Conservation (phyloP, 2,113 vertebrate genomes). For the Apodemus sylvaticus region DNA sequence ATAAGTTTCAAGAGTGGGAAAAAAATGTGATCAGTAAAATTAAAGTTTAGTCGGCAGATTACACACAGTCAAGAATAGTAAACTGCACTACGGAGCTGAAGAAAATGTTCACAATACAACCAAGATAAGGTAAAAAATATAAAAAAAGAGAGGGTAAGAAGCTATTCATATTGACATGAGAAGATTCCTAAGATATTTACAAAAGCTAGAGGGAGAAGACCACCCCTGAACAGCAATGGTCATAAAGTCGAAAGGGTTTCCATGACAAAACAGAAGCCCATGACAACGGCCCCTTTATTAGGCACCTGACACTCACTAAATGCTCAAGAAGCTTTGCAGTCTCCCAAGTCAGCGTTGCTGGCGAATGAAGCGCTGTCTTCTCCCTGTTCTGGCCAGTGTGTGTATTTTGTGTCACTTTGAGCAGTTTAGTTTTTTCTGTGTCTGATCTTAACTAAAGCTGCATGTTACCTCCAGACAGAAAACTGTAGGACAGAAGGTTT, state of each 20-base stretch:
- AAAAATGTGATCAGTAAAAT: neutral
- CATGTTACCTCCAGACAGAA: conserved; percentile 24
- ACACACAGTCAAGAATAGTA: neutral
- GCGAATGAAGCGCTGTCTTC: neutral
- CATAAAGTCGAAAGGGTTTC: neutral
- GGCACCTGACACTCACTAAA: neutral
- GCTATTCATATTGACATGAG: neutral
- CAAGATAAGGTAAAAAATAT: neutral
- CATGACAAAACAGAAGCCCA: neutral
- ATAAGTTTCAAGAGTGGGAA: neutral
- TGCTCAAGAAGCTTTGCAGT: neutral
- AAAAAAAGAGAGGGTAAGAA: neutral
- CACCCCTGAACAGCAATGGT: neutral
- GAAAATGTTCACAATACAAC: neutral
- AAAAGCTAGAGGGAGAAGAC: neutral
- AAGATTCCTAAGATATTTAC: neutral
- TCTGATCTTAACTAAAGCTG: conserved; percentile 4
- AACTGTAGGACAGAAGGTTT: conserved; percentile 7
- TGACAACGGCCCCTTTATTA: neutral
- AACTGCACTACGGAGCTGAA: neutral
- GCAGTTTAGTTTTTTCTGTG: neutral
- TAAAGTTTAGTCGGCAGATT: neutral
- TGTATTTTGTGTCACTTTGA: neutral
- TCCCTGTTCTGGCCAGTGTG: neutral
- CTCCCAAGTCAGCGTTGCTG: neutral